A percentile compares a stretch with the other conserved stretches of the same genome.
phyloP scores from a whole-genome alignment of 2,888 invertebrate genomes.

The Atethmia centrago region DNA sequence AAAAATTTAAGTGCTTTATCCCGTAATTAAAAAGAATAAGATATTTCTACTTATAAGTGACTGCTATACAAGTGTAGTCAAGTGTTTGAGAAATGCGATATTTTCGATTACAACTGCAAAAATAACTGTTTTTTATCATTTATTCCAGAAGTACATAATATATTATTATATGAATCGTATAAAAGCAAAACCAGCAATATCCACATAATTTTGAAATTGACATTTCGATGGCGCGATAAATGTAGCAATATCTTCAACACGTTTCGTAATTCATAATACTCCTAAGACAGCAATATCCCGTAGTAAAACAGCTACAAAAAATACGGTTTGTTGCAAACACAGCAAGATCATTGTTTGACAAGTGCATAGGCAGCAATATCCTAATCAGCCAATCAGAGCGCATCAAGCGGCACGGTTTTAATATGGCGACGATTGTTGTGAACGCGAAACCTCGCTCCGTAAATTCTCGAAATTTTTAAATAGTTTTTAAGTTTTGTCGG shows the following conservation, averaged over 20 bases:
- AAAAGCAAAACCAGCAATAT: slow-evolving; percentile 16
- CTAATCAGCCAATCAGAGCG: slow-evolving; percentile 41
- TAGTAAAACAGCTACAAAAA: slow-evolving; percentile 33
- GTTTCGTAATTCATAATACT: slow-evolving; percentile 19
- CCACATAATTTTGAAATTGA: slow-evolving; percentile 11
- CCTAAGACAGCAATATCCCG: slow-evolving; percentile 32
- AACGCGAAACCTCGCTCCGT: neutral
- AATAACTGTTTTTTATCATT: no score
- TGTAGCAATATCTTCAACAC: slow-evolving; percentile 3
- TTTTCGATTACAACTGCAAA: no score
- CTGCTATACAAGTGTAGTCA: no score
- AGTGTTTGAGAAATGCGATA: no score
- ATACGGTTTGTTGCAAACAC: slow-evolving; percentile 28
- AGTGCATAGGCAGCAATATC: slow-evolving; percentile 39
- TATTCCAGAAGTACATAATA: no score
- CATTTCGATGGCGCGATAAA: neutral
- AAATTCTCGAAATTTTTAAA: slow-evolving; percentile 3
- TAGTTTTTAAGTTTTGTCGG: neutral
- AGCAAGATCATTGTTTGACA: slow-evolving; percentile 31
- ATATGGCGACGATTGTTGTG: neutral
- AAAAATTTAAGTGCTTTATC: no score
- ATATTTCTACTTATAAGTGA: no score
- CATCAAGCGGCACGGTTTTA: slow-evolving; percentile 10
- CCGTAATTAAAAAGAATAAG: no score
- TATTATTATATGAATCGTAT: slow-evolving; percentile 1